Evolutionary conservation across 2,888 invertebrate genomes (phyloP).

Genomic region (Lapara coniferarum): DNA sequence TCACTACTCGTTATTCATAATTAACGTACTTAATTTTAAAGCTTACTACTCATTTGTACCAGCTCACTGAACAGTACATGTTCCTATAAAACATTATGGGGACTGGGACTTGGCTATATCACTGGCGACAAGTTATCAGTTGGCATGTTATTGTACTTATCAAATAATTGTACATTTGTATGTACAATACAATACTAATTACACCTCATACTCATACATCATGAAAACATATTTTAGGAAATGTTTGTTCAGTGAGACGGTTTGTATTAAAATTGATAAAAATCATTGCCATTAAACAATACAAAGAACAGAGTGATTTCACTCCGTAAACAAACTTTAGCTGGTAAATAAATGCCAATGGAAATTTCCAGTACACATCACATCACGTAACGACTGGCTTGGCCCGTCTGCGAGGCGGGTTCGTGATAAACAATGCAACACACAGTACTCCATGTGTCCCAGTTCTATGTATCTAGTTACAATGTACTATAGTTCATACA

Average conservation of each 20-base stretch:
- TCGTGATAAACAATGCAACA: constrained; percentile 29
- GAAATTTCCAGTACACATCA: constrained; percentile 55
- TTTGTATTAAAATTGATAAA: not conserved
- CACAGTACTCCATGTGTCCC: constrained; percentile 23
- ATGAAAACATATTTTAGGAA: too few relatives aligned
- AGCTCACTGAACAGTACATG: constrained; percentile 33
- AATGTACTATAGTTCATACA: constrained; percentile 51
- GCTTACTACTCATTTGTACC: constrained; percentile 67
- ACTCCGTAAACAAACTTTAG: constrained; percentile 30
- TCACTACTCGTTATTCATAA: constrained; percentile 59
- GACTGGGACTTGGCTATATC: not conserved
- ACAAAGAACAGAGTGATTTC: not conserved
- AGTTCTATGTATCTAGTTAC: constrained; percentile 8
- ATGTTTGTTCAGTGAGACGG: constrained; percentile 18
- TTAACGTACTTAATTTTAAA: constrained; percentile 76
- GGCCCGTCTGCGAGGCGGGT: constrained; percentile 38
- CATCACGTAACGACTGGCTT: constrained; percentile 49
- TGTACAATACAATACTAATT: not conserved
- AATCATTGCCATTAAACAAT: constrained; percentile 12
- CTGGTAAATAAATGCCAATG: constrained; percentile 61
- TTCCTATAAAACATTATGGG: not conserved
- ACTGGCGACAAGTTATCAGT: constrained; percentile 5
- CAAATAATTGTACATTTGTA: not conserved
- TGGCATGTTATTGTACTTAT: not conserved
- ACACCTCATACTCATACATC: not conserved